Evolutionary conservation across 2,888 invertebrate species (phyloP), one percentile per base, ranked within the genome.

Genomic region (Calliphora vomitoria): DNA sequence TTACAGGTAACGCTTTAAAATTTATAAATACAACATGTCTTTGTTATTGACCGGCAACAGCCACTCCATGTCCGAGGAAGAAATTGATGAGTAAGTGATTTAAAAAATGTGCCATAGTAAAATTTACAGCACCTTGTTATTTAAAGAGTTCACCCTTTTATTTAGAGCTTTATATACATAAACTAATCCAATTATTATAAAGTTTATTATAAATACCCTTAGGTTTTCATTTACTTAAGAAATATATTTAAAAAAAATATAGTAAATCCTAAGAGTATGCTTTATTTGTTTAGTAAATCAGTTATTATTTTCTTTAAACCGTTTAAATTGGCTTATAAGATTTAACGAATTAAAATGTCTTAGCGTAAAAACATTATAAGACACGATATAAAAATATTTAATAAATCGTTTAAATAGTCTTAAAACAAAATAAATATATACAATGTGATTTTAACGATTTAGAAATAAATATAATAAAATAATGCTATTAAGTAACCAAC

Each of bases 41-140:
- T 20, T 87, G 55, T 58, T 92, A 86, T 88, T 91, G 58, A 74
- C 90, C 75, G 91, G 90, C 82, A 94, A 92, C 89, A 93, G 93
- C 89, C 90, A 91, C 82, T 95, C 96, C 88, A 94, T 96, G 91
- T 95, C 95, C 88, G 96, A 96, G 90, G 96, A 96, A 91, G 95
- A 96, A 89, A 94, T 95, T 87, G 96, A 96, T 91, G 96, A 96
- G 96, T 96, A 94, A 96, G 96, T 96, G 94, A 18, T 71, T 60
- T 1, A 44, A 20, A n/a, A 11, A 1, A 13, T 44, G 11, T 44
- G 4, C 44, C 44, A 13, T 44, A 44, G 13, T 13, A 44, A 44
- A 13, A 44, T 44, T 44, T 44, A 3, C 13, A 20, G 62, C 62
- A 62, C 38, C 3, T 38, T n/a, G 6, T n/a, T 62, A 62, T n/a